Evolutionary conservation across 2,113 vertebrate genomes (phyloP), one percentile per base, ranked within the genome.

Genomic region (Misgurnus mizolepis): DNA sequence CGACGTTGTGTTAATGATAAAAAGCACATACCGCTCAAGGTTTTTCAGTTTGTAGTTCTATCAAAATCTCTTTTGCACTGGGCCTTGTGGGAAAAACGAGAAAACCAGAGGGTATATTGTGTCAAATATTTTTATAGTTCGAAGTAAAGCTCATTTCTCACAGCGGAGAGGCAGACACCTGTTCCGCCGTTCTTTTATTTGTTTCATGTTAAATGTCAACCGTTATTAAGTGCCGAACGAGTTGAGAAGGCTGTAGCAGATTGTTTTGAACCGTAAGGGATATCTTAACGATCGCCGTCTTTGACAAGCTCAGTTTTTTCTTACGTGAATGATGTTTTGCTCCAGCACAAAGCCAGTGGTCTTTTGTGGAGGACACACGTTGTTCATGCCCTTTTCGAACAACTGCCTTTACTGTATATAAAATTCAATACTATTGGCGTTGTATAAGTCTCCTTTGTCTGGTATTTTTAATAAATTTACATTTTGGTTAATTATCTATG

Each of bases 401-500:
- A 49, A 49, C 75, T 67, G 85, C 85, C 50, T 89, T 84, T 53
- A 34, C 27, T 34, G 27, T 34, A 34, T 49, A 18, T 65, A 45
- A 89, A 89, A 89, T 88, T 86, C 86, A 87, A 86, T 83, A 84
- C 71, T 70, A 83, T 76, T 81, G 81, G 70, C 81, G 76, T 78
- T 60, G 62, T 83, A 87, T 83, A 41, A 85, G 79, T 76, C 85
- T 83, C 87, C 86, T 91, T 91, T 91, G 80, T 86, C 85, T 82
- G 87, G 86, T 89, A 80, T 86, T 89, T 82, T 74, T 80, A 90
- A 88, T 84, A 82, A 88, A 82, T 90, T 81, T n/a, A 86, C 88
- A 88, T 90, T 90, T 90, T 89, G 88, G 90, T 83, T 84, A 87
- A 87, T 22, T 22, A 89, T 91, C 89, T 86, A 83, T 17, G 15